phyloP scores from a whole-genome alignment of 2,888 invertebrate species.

The Cataglyphis cursor region DNA sequence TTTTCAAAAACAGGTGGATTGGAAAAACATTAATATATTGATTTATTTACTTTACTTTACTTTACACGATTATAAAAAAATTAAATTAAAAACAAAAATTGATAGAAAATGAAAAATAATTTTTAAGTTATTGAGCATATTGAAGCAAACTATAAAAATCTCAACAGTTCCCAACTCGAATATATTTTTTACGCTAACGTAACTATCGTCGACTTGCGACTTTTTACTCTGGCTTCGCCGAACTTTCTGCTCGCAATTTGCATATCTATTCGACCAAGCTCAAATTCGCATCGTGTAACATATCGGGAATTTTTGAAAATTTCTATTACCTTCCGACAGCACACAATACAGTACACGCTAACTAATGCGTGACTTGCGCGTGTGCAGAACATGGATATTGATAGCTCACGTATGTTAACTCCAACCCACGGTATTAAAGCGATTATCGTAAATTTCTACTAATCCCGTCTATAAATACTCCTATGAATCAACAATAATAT shows the following conservation, averaged over 20 bases:
- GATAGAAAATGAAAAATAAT: background rate
- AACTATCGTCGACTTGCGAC: background rate
- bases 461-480: slow-evolving; percentile 31
- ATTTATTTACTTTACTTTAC: background rate
- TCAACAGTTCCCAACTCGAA: background rate
- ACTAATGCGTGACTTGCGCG: background rate
- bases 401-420: slow-evolving; percentile 41
- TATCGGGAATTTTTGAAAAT: slow-evolving; percentile 9
- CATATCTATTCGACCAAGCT: slow-evolving; percentile 14
- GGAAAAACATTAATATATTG: background rate
- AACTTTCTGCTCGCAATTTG: slow-evolving; percentile 11
- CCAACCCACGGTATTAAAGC: slow-evolving; percentile 38
- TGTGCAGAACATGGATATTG: slow-evolving; percentile 19
- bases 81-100: background rate
- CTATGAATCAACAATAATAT: slow-evolving; percentile 31
- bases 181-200: background rate
- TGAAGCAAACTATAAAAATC: background rate
- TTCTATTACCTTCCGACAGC: slow-evolving; percentile 18
- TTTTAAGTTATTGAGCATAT: background rate
- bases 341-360: background rate
- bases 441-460: slow-evolving; percentile 52
- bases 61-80: background rate
- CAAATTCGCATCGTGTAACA: background rate
- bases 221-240: slow-evolving; percentile 16
- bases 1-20: background rate